Percentiles rank a stretch among this genome's conserved stretches.
Evolutionary conservation across 2,797 vertebrate genomes (phyloP).

Genomic region (Lerista edwardsae): DNA sequence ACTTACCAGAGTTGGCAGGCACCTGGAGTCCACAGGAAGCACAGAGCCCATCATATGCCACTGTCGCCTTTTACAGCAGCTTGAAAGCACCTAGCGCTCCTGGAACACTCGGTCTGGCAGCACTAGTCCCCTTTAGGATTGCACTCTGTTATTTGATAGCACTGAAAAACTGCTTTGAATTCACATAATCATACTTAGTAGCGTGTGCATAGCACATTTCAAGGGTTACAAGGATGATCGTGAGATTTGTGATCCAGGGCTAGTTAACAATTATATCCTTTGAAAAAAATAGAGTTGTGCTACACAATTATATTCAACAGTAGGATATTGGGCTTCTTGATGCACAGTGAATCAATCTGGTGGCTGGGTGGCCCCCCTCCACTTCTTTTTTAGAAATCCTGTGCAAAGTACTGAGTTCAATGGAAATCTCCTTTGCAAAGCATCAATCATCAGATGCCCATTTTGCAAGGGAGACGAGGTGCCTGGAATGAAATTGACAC

Average conservation of each 20-base stretch:
- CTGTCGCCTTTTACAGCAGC: no score
- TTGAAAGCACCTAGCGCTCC: no score
- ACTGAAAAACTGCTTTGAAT: not conserved
- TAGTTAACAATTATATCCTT: conserved; percentile 47
- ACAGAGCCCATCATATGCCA: no score
- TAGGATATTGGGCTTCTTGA: conserved; percentile 70
- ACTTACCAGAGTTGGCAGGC: no score
- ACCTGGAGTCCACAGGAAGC: no score
- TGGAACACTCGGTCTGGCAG: no score
- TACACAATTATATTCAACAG: conserved; percentile 57
- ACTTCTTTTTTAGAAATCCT: conserved; percentile 74
- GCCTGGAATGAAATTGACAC: conserved; percentile 69
- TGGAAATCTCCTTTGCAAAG: conserved; percentile 62
- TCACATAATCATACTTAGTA: not conserved
- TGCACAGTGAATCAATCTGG: conserved; percentile 73
- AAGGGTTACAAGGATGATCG: not conserved
- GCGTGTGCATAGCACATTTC: not conserved
- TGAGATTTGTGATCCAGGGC: conserved; percentile 36
- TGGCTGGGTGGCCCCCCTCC: conserved; percentile 41
- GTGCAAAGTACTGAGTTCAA: conserved; percentile 59
- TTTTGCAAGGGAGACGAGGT: conserved; percentile 68
- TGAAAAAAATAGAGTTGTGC: conserved; percentile 45
- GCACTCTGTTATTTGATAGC: not conserved
- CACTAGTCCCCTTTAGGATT: no score
- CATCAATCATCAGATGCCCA: conserved; percentile 65